Evolutionary conservation across 1,140 invertebrate genomes (phyloP).

Genomic region (Colletes latitarsis): DNA sequence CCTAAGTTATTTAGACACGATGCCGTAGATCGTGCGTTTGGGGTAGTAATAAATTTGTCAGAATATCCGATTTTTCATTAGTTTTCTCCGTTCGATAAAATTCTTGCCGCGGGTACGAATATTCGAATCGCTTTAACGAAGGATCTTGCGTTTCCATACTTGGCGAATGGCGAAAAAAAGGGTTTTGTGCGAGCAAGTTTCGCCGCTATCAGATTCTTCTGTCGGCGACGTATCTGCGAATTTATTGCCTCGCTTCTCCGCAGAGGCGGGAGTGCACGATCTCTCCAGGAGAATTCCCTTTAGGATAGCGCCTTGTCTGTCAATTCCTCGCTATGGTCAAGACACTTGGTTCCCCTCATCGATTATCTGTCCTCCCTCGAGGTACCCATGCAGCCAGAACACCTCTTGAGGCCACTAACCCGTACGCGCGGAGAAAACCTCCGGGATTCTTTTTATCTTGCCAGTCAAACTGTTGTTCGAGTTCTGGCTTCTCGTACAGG

Average conservation of each 20-base stretch:
- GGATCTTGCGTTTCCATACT: conserved; percentile 61
- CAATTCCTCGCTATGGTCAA: conserved; percentile 53
- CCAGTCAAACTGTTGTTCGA: background rate
- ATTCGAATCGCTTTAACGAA: conserved; percentile 40
- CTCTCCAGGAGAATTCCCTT: conserved; percentile 51
- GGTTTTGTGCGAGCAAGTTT: conserved; percentile 53
- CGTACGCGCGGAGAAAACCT: conserved; percentile 5
- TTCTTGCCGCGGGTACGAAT: background rate
- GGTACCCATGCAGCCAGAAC: conserved; percentile 30
- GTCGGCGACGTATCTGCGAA: conserved; percentile 60
- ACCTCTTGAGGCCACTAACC: background rate
- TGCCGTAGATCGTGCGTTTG: no score
- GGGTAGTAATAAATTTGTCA: background rate
- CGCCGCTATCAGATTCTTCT: conserved; percentile 62
- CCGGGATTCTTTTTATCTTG: background rate
- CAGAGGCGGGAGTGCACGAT: conserved; percentile 47
- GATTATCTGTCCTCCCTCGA: conserved; percentile 45
- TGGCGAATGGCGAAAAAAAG: conserved; percentile 52
- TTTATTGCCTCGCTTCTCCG: conserved; percentile 63
- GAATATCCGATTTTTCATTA: background rate
- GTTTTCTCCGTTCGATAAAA: background rate
- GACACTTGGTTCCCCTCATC: conserved; percentile 48
- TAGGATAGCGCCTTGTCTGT: conserved; percentile 59
- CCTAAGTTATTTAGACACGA: no score
- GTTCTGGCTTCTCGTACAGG: conserved; percentile 22